Percentiles rank a stretch among this genome's conserved stretches.
Conservation (phyloP, 2,797 vertebrate genomes). For the Diplodus sargus region DNA sequence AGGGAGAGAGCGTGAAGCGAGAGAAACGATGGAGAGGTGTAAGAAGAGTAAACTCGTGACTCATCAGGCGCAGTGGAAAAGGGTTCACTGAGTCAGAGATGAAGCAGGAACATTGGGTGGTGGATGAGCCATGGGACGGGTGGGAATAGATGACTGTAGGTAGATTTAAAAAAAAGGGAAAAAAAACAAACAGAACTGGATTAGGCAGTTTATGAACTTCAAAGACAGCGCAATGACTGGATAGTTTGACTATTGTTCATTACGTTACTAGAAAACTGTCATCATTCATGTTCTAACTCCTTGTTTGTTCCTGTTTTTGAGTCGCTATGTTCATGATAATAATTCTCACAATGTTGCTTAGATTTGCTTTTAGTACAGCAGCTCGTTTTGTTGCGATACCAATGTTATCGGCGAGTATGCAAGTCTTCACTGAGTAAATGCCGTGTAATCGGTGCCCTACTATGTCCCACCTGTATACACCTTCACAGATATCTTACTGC, state of each 20-base stretch:
- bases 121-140: constrained; percentile 62
- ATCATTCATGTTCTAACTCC: not conserved
- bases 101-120: constrained; percentile 62
- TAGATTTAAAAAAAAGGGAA: constrained; percentile 18
- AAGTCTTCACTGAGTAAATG: too few relatives aligned
- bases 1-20: constrained; percentile 33
- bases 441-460: too few relatives aligned
- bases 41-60: constrained; percentile 76
- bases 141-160: constrained; percentile 69
- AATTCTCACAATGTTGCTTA: not conserved
- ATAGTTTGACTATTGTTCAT: not conserved
- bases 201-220: constrained; percentile 28
- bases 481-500: too few relatives aligned
- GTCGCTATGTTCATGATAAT: not conserved
- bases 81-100: constrained; percentile 78
- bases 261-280: not conserved
- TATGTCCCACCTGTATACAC: too few relatives aligned
- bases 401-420: too few relatives aligned
- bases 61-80: constrained; percentile 72
- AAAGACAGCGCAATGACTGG: not conserved
- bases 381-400: too few relatives aligned
- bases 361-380: not conserved
- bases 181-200: constrained; percentile 10
- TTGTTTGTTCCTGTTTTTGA: not conserved
- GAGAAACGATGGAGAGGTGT: constrained; percentile 65